A percentile compares a stretch with the other conserved stretches of the same genome.
Conservation (phyloP, 2,888 invertebrate genomes). For the Andrena trimmerana region DNA sequence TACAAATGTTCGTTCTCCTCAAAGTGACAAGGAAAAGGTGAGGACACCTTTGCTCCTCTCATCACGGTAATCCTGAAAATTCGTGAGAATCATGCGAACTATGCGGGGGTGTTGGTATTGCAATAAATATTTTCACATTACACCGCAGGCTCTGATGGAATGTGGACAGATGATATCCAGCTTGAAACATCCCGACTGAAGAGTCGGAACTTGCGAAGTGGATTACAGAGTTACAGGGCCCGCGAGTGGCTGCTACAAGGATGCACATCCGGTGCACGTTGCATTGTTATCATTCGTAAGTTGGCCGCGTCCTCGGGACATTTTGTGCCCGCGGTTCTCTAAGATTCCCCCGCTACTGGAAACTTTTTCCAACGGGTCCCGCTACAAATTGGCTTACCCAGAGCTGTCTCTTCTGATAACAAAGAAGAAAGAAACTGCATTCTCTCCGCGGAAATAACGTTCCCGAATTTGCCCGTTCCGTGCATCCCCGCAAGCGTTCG, state of each 20-base stretch:
- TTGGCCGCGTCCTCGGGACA: conserved; percentile 24
- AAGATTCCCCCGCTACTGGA: conserved; percentile 3
- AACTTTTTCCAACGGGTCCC: conserved; percentile 1
- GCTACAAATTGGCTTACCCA: conserved; percentile 7
- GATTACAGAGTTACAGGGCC: conserved; percentile 57
- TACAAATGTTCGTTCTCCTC: too few relatives aligned
- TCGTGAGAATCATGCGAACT: too few relatives aligned
- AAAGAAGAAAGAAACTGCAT: neutral
- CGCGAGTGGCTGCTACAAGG: conserved; percentile 36
- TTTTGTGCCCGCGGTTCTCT: neutral
- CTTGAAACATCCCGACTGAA: conserved; percentile 36
- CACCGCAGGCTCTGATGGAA: conserved; percentile 19
- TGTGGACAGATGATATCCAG: conserved; percentile 57
- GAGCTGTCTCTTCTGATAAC: neutral
- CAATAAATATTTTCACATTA: conserved; percentile 15
- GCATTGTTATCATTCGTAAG: conserved; percentile 52
- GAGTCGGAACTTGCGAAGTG: conserved; percentile 55
- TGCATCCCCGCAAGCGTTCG: neutral
- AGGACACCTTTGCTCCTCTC: too few relatives aligned
- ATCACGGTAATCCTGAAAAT: too few relatives aligned
- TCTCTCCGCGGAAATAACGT: neutral
- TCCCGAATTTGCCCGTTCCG: neutral
- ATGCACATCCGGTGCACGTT: conserved; percentile 41
- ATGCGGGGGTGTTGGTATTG: too few relatives aligned
- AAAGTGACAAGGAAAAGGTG: too few relatives aligned